Evolutionary conservation across 2,888 invertebrate genomes (phyloP).

Genomic region (Eilema griseolum): DNA sequence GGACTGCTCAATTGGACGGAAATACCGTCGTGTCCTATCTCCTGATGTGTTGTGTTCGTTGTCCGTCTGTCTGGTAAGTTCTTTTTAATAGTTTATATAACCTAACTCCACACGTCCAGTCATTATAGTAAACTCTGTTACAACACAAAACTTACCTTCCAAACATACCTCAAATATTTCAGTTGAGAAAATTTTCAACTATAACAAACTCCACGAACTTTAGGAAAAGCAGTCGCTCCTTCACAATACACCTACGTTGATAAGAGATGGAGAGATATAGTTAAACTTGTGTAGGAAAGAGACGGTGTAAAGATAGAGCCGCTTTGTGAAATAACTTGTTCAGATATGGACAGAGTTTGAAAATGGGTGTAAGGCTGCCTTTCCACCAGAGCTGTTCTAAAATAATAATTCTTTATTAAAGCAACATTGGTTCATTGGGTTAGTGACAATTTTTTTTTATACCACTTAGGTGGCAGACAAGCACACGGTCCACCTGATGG

Average conservation of each 20-base stretch:
- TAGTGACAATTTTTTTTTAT: no score
- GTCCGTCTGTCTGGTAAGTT: no score
- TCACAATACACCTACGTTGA: neutral
- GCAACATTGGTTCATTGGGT: no score
- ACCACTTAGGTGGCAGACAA: no score
- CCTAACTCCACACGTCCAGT: neutral
- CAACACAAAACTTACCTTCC: neutral
- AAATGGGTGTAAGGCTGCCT: conserved; percentile 7
- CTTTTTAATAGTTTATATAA: no score
- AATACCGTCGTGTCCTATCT: no score
- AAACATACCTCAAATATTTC: neutral
- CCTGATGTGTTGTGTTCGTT: no score
- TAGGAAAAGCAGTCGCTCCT: neutral
- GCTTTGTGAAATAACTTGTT: conserved; percentile 21
- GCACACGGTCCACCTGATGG: no score
- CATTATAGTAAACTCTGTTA: no score
- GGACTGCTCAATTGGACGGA: no score
- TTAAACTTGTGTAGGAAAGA: neutral
- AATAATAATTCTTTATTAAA: no score
- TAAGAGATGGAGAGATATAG: neutral
- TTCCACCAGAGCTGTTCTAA: no score
- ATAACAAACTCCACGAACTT: conserved; percentile 5
- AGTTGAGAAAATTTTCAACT: neutral
- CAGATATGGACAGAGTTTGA: conserved; percentile 1
- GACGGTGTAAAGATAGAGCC: conserved; percentile 10